Base-by-base conservation (phyloP, 2,113 vertebrate genomes). In the Scartelaos histophorus region DNA sequence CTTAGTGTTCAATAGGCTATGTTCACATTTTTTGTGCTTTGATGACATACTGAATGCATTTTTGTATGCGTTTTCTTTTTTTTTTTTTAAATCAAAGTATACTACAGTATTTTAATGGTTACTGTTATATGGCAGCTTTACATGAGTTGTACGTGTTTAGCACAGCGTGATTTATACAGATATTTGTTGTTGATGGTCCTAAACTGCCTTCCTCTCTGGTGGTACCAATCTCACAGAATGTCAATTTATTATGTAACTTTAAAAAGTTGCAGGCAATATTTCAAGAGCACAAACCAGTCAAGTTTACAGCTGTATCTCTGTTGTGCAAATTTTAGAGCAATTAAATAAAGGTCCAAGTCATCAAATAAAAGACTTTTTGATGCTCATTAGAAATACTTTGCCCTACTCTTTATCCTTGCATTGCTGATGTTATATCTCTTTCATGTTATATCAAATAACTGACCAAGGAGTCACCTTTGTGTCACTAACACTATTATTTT, bases 141-240 rank as follows among this genome's bases (percentile, higher is more conserved):
- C 71, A 84, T 85, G 80, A 85, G 86, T 88, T 89, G 70, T 91
- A 84, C 82, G 87, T 87, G 79, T 83, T 85, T 87, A 84, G 84
- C 84, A 90, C 87, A 84, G 82, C 74, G 79, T 87, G 80, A 47
- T 71, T 69, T 85, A 86, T 85, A 85, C 84, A 87, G n/a, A n/a
- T n/a, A 61, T 29, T 61, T 34, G 24, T 24, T 34, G 13, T 60
- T 60, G 11, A 25, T 60, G 15, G 57, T 60, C 57, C 25, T 60
- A 60, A 60, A 29, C 57, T 60, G 58, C 61, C 34, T 64, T 64
- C 19, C 70, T 16, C 74, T 61, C 17, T 46, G 3, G 67, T 73
- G 49, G 78, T 67, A 49, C 45, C 69, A 64, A 64, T 35, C 29
- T 7, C 17, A 64, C 35, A 10, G 34, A 64, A 35, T 64, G 34